Evolutionary conservation across 2,888 invertebrate species (phyloP).

Genomic region (Folsomia manolachei): DNA sequence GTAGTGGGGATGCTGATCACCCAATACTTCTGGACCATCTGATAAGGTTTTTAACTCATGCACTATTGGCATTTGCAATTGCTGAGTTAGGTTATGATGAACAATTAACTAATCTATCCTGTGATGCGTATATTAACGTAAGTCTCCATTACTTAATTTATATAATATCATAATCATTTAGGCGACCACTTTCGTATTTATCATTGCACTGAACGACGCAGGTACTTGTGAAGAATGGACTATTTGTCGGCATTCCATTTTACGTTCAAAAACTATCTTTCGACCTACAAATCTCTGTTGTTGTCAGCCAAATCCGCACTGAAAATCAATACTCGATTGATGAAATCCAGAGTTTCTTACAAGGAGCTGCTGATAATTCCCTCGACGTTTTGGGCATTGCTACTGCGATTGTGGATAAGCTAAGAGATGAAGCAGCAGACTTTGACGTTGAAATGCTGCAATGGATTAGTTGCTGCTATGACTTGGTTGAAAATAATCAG

Average conservation of each 20-base stretch:
- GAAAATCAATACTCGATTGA: constrained; percentile 13
- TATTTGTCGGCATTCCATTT: constrained; percentile 40
- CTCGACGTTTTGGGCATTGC: constrained; percentile 42
- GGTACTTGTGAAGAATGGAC: constrained; percentile 39
- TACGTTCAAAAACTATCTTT: constrained; percentile 42
- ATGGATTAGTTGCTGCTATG: constrained; percentile 43
- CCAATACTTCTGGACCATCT: constrained; percentile 32
- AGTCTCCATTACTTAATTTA: background rate
- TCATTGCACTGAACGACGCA: constrained; percentile 20
- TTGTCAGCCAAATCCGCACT: constrained; percentile 40
- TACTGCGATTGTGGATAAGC: constrained; percentile 38
- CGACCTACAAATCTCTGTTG: constrained; percentile 34
- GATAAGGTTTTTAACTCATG: constrained; percentile 41
- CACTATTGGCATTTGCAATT: constrained; percentile 41
- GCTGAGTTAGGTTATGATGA: constrained; percentile 30
- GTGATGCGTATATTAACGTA: constrained; percentile 39
- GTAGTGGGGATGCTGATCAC: constrained; percentile 31
- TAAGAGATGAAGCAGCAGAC: constrained; percentile 35
- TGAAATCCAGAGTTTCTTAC: constrained; percentile 34
- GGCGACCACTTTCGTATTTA: background rate
- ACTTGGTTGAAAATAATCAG: constrained; percentile 28
- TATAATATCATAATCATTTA: background rate
- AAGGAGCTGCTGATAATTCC: constrained; percentile 30
- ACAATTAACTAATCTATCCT: constrained; percentile 35
- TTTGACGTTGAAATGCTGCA: constrained; percentile 40